Base-by-base conservation (phyloP, 2,113 vertebrate genomes). In the Desmodus rotundus region DNA sequence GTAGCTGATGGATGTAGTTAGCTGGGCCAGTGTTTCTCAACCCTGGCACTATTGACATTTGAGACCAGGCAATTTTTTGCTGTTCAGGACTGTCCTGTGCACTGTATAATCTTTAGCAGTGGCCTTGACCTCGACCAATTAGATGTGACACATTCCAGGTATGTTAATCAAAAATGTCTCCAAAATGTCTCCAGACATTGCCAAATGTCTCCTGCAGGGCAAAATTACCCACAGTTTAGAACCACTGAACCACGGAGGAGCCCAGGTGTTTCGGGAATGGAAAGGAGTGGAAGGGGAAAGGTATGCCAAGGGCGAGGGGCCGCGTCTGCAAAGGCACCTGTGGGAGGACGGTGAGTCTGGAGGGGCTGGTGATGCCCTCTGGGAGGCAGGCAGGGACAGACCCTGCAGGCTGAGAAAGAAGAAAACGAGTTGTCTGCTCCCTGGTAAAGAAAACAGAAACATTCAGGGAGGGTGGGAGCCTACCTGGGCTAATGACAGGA, bases 401-500 rank as follows among this genome's bases (percentile, higher is more conserved):
- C 24, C 36, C 47, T 4, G n/a, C 26, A 89, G 74, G n/a, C 76
- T 81, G 74, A 84, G 50, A 83, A 95, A 85, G 84, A 81, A 94
- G 83, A 41, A 93, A 74, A 74, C 4, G 16, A 89, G 41, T 81
- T 65, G 54, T 74, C 56, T 88, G 41, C 82, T 95, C 72, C 36
- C 56, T 47, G 22, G 85, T 58, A 83, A 92, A 96, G 90, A 96
- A 95, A 95, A 94, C 41, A 90, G 74, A 87, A 67, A 72, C 26
- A 33, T 4, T 22, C 11, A 76, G 68, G 58, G 22, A 65, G 70
- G 36, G 54, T 95, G 81, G 20, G 68, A 61, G 36, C 41, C 58
- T 47, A 33, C n/a, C n/a, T 19, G 38, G n/a, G 31, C 61, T 90
- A 52, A 84, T 73, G 93, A 72, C 68, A 87, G 80, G 38, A 77